phyloP scores from a whole-genome alignment of 2,888 invertebrate genomes.

The Himalopsyche tibetana region DNA sequence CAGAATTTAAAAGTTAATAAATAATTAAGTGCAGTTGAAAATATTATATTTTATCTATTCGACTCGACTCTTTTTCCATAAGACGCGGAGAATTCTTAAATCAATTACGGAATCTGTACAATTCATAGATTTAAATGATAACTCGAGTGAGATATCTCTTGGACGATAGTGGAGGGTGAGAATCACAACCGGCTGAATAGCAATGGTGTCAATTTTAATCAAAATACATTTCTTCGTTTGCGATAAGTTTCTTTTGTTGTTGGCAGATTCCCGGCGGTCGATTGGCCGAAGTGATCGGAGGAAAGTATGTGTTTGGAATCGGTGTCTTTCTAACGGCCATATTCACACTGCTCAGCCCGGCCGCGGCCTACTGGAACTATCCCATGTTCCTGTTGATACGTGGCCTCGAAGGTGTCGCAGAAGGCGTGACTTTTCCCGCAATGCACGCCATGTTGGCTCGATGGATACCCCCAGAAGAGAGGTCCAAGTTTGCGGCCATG shows the following conservation, averaged over 20 bases:
- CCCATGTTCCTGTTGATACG: conserved; percentile 85
- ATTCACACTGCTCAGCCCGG: conserved; percentile 88
- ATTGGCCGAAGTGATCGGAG: conserved; percentile 90
- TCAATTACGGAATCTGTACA: too few species aligned
- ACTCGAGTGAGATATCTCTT: not conserved
- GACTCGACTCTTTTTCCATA: too few species aligned
- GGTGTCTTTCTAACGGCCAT: conserved; percentile 89
- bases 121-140: not conserved
- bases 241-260: not conserved
- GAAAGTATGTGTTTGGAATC: conserved; percentile 90
- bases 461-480: conserved; percentile 95
- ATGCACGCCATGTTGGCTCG: conserved; percentile 95
- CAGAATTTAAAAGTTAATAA: too few species aligned
- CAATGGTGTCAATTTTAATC: too few species aligned
- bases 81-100: too few species aligned
- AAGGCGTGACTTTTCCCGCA: conserved; percentile 94
- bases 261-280: conserved; percentile 83
- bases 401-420: conserved; percentile 89
- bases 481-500: conserved; percentile 92
- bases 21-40: too few species aligned
- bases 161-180: not conserved
- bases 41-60: too few species aligned
- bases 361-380: conserved; percentile 83
- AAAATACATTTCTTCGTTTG: too few species aligned
- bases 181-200: too few species aligned